Conservation (phyloP, 2,888 invertebrate species). For the Ichneumoninae sp. region DNA sequence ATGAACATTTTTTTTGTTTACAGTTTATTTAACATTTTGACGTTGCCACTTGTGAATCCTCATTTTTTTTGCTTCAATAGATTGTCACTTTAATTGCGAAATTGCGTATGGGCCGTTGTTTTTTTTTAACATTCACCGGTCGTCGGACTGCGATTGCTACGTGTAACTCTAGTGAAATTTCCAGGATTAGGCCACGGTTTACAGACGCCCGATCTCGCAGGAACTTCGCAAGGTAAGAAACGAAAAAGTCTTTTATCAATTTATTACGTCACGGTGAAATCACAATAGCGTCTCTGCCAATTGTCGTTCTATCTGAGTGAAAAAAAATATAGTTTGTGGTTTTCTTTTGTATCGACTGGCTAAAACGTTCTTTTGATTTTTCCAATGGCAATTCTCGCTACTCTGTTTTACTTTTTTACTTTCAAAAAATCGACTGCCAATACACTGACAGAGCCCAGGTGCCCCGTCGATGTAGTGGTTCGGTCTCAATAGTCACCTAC, state of each 20-base stretch:
- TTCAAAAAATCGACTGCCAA: conserved; percentile 76
- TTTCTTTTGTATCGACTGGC: conserved; percentile 50
- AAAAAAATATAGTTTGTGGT: conserved; percentile 35
- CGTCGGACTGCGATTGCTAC: conserved; percentile 76
- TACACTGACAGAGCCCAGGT: conserved; percentile 78
- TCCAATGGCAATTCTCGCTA: conserved; percentile 80
- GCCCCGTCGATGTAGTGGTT: conserved; percentile 79
- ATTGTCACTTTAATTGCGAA: conserved; percentile 76
- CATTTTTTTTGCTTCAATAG: conserved; percentile 9
- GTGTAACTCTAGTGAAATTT: conserved; percentile 84
- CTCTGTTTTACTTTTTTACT: conserved; percentile 76
- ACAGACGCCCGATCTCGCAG: conserved; percentile 89
- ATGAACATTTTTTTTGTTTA: neutral
- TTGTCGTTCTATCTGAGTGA: neutral
- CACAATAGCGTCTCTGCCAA: conserved; percentile 4
- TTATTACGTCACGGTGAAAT: conserved; percentile 12
- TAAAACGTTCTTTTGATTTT: conserved; percentile 86
- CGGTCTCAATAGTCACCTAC: conserved; percentile 75
- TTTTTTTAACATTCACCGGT: conserved; percentile 47
- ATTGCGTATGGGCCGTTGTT: conserved; percentile 82
- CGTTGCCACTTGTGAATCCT: neutral
- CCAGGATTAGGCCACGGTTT: conserved; percentile 84
- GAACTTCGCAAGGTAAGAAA: conserved; percentile 92
- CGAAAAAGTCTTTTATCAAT: conserved; percentile 36
- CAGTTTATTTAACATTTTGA: neutral